These are phyloP conservation scores for Motacilla tschutschensis DNA, from an alignment of 2,113 vertebrate genomes.

Conservation along the genomic window DNA sequence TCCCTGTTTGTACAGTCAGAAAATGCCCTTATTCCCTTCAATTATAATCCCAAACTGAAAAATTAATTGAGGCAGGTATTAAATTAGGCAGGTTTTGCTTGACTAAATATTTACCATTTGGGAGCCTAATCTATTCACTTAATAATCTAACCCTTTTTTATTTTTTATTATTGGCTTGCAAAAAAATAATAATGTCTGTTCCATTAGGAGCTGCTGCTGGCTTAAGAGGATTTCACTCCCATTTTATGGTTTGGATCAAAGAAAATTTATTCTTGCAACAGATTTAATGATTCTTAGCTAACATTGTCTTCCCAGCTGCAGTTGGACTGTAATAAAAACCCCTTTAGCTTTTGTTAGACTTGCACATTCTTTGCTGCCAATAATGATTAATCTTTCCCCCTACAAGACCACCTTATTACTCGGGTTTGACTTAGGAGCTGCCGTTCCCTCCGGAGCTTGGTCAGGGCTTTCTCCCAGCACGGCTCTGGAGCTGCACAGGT, in stretches of 20 bases:
- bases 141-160: slow-evolving; percentile 62
- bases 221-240: slow-evolving; percentile 67
- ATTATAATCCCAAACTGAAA: slow-evolving; percentile 61
- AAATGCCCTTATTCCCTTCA: slow-evolving; percentile 50
- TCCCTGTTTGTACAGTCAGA: slow-evolving; percentile 47
- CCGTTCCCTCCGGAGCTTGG: neutral
- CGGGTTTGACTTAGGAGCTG: slow-evolving; percentile 15
- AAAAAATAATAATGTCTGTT: slow-evolving; percentile 28
- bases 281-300: slow-evolving; percentile 55
- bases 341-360: slow-evolving; percentile 51
- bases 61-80: slow-evolving; percentile 67
- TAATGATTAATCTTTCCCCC: slow-evolving; percentile 42
- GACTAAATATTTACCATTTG: slow-evolving; percentile 69
- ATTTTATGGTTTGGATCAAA: slow-evolving; percentile 57
- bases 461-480: neutral
- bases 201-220: slow-evolving; percentile 30
- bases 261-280: slow-evolving; percentile 54
- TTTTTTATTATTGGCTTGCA: neutral
- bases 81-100: slow-evolving; percentile 66
- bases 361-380: slow-evolving; percentile 3
- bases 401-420: slow-evolving; percentile 36
- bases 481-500: neutral
- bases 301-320: slow-evolving; percentile 17
- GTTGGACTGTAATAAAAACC: slow-evolving; percentile 35
- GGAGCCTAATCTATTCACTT: slow-evolving; percentile 63